Base-by-base conservation (phyloP, 1,140 invertebrate species). In the Alviniconcha marisindica region DNA sequence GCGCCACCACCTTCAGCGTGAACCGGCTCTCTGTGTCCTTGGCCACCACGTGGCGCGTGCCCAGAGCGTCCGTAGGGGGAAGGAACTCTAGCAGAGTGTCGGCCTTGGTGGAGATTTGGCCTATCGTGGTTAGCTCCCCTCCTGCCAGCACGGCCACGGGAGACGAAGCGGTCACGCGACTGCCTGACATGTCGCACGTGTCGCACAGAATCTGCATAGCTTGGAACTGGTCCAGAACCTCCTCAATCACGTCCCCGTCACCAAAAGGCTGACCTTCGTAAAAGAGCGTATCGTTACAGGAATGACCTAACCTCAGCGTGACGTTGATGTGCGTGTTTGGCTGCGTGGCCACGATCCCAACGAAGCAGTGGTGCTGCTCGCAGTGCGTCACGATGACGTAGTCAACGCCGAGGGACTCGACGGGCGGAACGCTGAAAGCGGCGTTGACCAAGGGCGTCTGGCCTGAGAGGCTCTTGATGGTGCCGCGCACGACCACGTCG, bases 151-250 rank as follows among this genome's bases (percentile, higher is more conserved):
- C 44, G 18, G 51, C 76, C 15, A 77, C 76, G 18, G 76, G 76
- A 28, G 3, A 10, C 14, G 76, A 15, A 15, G 51, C 38, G 10
- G 15, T 77, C 5, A 77, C 33, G 2, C n/a, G 5, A 77, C 51
- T 56, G 31, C 51, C 76, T 14, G 44, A 51, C 44, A 54, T 77
- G 51, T 77, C 76, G 15, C 51, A 77, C 0, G 24, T 14, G 24
- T 54, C 18, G 44, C 76, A 77, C 5, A 77, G 76, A 51, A 54
- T 51, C 76, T 51, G 76, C 51, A 77, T 77, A 15, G 40, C 69
- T 36, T 71, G 36, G 18, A 71, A 40, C 69, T 5, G 10, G 7
- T 24, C 69, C 33, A 71, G 69, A 14, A 14, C 69, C 40, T 71
- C 69, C 7, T 71, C 33, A 2, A 71, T 71, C 14, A 40, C 33